Evolutionary conservation across 2,888 invertebrate genomes (phyloP), one percentile per base, ranked within the genome.

Genomic region (Hirudinaria manillensis): DNA sequence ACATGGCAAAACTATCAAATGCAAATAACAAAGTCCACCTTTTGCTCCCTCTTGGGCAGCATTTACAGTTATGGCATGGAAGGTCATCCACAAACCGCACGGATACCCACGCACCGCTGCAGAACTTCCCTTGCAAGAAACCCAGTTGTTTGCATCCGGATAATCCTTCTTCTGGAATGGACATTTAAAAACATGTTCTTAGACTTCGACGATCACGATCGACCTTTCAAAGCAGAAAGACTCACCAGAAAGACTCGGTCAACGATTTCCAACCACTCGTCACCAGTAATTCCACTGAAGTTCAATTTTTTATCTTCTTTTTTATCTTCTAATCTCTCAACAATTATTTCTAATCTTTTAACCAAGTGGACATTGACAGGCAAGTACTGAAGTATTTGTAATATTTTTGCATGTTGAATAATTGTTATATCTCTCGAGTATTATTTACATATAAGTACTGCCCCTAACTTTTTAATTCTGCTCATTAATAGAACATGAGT

Each of bases 81-180:
- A 99, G 80, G 94, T 86, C 32, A 90, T 91, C 99, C 99, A 99
- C 53, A 99, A 87, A 0, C 94, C 92, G 86, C 99, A 99, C 0
- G 95, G 92, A 84, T 93, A 98, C 19, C 96, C 95, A 71, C 97
- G 88, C 81, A 89, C 89, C 77, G 88, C 87, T 0, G 89, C 86
- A 76, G 89, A 87, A 80, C 93, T 94, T 16, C 94, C 93, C 80
- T 88, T 88, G 83, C 98, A 99, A 7, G 81, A 81, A 7, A 71
- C 76, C 77, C 77, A 79, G 10, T n/a, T 29, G 51, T 72, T 21
- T 0, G 16, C 19, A 19, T 72, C 61, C 1, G 73, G 72, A 4
- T 77, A 34, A 72, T 73, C 32, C 34, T 32, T 68, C 36, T 32
- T 29, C 36, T 68, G 68, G 7, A n/a, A 32, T 32, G 27, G 21